A percentile compares a stretch with the other conserved stretches of the same genome.
Conservation (phyloP, 2,113 vertebrate species). For the Sturnira hondurensis region DNA sequence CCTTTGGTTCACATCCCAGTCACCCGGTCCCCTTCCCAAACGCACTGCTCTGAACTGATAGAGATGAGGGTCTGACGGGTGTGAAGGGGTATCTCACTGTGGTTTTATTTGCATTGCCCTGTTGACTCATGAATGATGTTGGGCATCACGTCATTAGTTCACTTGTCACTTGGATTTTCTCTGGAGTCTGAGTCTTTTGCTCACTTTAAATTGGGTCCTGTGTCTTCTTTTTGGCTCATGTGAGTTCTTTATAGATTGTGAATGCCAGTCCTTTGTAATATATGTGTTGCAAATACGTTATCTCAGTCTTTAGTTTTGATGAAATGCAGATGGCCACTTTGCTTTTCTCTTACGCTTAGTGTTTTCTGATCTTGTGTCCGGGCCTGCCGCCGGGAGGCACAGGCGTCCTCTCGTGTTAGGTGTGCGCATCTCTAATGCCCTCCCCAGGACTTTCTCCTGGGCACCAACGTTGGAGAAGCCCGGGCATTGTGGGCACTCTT, state of each 20-base stretch:
- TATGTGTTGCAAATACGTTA: not conserved
- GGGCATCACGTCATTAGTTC: not conserved
- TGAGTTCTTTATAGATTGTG: not conserved
- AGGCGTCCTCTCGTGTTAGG: not conserved
- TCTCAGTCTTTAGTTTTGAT: not conserved
- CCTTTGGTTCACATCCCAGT: not conserved
- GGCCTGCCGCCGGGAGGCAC: not conserved
- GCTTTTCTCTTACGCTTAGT: not conserved
- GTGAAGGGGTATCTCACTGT: not conserved
- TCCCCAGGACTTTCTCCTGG: not conserved
- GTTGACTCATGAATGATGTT: not conserved
- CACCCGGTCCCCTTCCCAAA: not conserved
- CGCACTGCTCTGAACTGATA: not conserved
- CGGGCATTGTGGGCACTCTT: too few species aligned
- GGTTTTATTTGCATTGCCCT: not conserved
- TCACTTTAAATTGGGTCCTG: not conserved
- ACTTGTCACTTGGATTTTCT: not conserved
- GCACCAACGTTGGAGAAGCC: not conserved
- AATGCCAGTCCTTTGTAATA: not conserved
- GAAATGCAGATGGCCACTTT: not conserved
- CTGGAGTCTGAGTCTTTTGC: not conserved
- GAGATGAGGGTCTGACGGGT: fast-evolving
- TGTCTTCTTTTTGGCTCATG: not conserved
- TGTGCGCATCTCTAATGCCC: not conserved
- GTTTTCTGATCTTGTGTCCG: not conserved